Conservation (phyloP, 1,140 invertebrate genomes). For the Himalopsyche phryganea region DNA sequence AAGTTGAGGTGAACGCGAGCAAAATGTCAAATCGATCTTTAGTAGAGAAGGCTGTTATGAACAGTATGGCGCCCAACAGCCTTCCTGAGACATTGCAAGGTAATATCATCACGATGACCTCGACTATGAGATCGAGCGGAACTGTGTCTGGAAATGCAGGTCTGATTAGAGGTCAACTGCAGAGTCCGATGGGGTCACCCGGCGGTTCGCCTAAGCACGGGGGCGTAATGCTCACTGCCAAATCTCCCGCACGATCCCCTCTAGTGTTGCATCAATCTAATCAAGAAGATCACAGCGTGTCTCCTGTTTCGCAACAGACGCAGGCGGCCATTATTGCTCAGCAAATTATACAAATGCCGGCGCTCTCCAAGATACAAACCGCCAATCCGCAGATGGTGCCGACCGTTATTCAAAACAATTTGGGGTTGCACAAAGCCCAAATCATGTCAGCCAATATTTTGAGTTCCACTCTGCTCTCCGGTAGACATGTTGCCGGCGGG, state of each 20-base stretch:
- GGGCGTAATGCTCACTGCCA: slow-evolving; percentile 20
- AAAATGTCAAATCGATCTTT: slow-evolving; percentile 25
- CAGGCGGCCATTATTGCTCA: slow-evolving; percentile 16
- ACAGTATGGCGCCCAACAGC: slow-evolving; percentile 18
- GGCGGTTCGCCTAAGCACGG: slow-evolving; percentile 26
- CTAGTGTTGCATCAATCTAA: slow-evolving; percentile 8
- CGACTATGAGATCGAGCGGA: slow-evolving; percentile 4
- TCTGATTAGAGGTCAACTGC: slow-evolving; percentile 18
- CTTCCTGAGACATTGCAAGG: slow-evolving; percentile 5
- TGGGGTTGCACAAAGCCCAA: slow-evolving; percentile 43
- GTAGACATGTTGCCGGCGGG: slow-evolving; percentile 42
- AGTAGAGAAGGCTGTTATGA: slow-evolving; percentile 30
- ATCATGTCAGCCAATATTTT: slow-evolving; percentile 47
- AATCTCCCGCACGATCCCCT: slow-evolving; percentile 28
- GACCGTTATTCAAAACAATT: slow-evolving; percentile 38
- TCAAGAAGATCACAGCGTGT: slow-evolving; percentile 13
- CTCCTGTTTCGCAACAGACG: background rate
- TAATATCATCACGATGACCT: slow-evolving; percentile 7
- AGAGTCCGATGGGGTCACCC: slow-evolving; percentile 21
- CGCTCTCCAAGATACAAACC: slow-evolving; percentile 48
- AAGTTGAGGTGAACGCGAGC: slow-evolving; percentile 44
- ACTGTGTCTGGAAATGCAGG: slow-evolving; percentile 1
- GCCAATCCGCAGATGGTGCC: slow-evolving; percentile 41
- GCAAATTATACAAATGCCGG: slow-evolving; percentile 52
- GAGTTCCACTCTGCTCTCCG: slow-evolving; percentile 46